Percentiles rank a stretch among this genome's conserved stretches.
These are phyloP conservation scores for Leucophora obtusa DNA, from an alignment of 2,888 invertebrate genomes.

Conservation along the genomic window DNA sequence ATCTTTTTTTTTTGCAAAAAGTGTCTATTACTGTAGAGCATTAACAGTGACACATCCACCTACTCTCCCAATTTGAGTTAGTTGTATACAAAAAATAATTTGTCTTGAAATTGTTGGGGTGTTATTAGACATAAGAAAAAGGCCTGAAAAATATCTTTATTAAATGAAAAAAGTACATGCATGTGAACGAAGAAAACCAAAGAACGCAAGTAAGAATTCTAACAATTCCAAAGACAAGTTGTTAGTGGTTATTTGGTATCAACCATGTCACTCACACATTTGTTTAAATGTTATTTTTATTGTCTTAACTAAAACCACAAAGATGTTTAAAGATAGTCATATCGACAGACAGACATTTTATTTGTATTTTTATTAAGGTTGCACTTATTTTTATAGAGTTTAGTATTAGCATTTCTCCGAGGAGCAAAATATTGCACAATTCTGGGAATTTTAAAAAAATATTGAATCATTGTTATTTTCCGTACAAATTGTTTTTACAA, in stretches of 20 bases:
- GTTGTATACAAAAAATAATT: neutral
- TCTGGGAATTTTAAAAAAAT: too few relatives aligned
- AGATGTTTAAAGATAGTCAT: too few relatives aligned
- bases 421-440: too few relatives aligned
- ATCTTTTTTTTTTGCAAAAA: neutral
- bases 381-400: too few relatives aligned
- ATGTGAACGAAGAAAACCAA: neutral
- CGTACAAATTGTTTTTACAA: too few relatives aligned
- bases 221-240: constrained; percentile 15
- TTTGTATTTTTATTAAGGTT: too few relatives aligned
- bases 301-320: constrained; percentile 6
- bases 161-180: neutral
- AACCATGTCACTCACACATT: constrained; percentile 12
- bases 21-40: neutral
- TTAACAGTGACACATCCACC: neutral
- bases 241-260: neutral
- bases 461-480: too few relatives aligned
- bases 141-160: neutral
- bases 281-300: constrained; percentile 34
- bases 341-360: too few relatives aligned
- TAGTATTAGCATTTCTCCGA: too few relatives aligned
- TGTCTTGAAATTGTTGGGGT: constrained; percentile 13
- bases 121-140: constrained; percentile 9
- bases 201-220: neutral
- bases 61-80: neutral